These are phyloP conservation scores for Lonchura striata DNA, from an alignment of 2,113 vertebrate species.

Conservation along the genomic window DNA sequence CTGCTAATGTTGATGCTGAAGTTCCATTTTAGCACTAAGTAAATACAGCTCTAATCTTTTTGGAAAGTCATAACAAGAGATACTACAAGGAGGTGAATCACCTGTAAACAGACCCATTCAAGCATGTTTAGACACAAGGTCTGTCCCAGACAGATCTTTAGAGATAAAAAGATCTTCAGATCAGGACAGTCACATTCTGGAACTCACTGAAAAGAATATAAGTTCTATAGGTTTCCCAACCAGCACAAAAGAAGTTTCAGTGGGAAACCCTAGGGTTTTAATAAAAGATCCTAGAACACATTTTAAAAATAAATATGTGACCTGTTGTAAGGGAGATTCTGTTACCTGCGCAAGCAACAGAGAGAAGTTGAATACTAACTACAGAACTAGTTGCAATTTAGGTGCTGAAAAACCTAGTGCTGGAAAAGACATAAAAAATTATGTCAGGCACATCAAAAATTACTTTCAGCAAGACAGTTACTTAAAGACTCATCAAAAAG, in stretches of 20 bases:
- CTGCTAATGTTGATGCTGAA: background rate
- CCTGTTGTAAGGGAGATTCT: background rate
- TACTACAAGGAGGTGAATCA: background rate
- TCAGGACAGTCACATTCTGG: background rate
- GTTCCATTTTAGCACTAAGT: background rate
- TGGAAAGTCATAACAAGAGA: background rate
- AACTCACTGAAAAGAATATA: background rate
- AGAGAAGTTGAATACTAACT: background rate
- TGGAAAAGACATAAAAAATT: background rate
- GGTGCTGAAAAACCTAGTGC: background rate
- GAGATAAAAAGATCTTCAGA: background rate
- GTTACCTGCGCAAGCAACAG: background rate
- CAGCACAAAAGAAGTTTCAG: background rate
- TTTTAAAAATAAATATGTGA: background rate
- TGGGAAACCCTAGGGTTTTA: background rate
- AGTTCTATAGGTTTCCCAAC: background rate
- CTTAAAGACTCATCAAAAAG: background rate
- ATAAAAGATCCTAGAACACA: background rate
- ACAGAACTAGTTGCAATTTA: background rate
- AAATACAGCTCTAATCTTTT: background rate
- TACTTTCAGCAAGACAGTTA: background rate
- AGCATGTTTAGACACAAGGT: fast-evolving
- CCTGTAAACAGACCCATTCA: background rate
- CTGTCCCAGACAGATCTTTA: background rate
- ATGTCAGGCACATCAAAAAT: background rate